These are phyloP conservation scores for Glaucidium brasilianum DNA, from an alignment of 2,113 vertebrate species.

Conservation along the genomic window DNA sequence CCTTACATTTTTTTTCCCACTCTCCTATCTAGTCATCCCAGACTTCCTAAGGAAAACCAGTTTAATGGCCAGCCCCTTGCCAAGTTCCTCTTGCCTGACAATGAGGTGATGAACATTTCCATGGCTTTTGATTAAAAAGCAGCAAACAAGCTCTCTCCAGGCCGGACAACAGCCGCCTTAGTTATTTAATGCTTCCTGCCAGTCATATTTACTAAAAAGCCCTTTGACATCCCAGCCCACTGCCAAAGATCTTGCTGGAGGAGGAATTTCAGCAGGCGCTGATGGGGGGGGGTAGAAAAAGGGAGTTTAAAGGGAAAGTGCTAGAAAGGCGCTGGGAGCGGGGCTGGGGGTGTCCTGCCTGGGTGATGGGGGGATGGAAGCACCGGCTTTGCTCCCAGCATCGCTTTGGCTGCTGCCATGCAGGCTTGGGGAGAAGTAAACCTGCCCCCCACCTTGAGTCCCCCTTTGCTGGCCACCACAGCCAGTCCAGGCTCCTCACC, in stretches of 20 bases:
- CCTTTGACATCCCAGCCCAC: neutral
- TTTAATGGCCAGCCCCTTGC: neutral
- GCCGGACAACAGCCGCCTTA: neutral
- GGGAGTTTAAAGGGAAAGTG: neutral
- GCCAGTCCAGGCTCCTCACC: slow-evolving; percentile 54
- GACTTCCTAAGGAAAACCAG: slow-evolving; percentile 43
- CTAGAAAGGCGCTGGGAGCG: neutral
- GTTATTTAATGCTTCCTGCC: slow-evolving; percentile 19
- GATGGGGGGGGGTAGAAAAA: neutral
- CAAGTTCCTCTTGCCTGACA: neutral
- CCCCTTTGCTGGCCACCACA: accelerated
- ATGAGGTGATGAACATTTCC: neutral
- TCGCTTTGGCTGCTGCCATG: accelerated
- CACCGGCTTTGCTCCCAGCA: neutral
- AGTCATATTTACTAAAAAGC: neutral
- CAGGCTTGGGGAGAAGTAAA: neutral
- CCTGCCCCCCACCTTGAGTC: too few relatives aligned
- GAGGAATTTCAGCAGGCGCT: neutral
- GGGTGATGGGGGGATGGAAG: neutral
- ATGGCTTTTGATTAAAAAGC: neutral
- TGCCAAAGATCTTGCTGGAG: neutral
- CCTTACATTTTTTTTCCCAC: neutral
- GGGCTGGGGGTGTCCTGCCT: neutral
- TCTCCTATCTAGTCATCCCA: slow-evolving; percentile 26
- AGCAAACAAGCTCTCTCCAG: neutral